phyloP scores from a whole-genome alignment of 2,888 invertebrate genomes.

The Sinotaia quadrata region DNA sequence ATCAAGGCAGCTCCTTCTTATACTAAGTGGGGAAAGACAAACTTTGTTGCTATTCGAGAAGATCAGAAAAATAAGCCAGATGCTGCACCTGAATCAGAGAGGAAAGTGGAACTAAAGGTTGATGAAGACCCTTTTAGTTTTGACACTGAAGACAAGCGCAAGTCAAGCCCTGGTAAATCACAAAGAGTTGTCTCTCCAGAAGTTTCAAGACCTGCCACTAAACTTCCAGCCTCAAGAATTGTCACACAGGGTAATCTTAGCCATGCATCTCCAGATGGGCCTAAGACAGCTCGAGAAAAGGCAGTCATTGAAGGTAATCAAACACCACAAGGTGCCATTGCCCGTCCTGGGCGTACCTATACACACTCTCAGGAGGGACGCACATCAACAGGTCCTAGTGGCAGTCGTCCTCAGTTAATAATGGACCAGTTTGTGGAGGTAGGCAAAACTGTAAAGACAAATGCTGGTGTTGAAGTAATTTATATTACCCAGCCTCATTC shows the following conservation, averaged over 20 bases:
- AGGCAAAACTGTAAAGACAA: slow-evolving; percentile 24
- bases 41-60: slow-evolving; percentile 57
- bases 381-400: neutral
- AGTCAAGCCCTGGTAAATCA: slow-evolving; percentile 40
- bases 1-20: slow-evolving; percentile 46
- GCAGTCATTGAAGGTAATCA: neutral
- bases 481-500: slow-evolving; percentile 17
- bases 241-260: slow-evolving; percentile 18
- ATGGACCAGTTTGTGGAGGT: slow-evolving; percentile 34
- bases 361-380: slow-evolving; percentile 19
- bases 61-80: slow-evolving; percentile 45
- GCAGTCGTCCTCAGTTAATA: slow-evolving; percentile 13
- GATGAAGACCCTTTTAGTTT: slow-evolving; percentile 62
- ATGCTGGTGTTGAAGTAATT: slow-evolving; percentile 22
- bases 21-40: slow-evolving; percentile 64
- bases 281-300: slow-evolving; percentile 3
- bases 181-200: slow-evolving; percentile 27
- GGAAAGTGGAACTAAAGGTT: slow-evolving; percentile 24
- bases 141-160: slow-evolving; percentile 56
- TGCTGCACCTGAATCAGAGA: slow-evolving; percentile 12
- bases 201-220: slow-evolving; percentile 11
- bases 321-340: slow-evolving; percentile 1
- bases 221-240: slow-evolving; percentile 38
- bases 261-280: neutral
- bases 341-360: slow-evolving; percentile 21